Percentiles rank a stretch among this genome's conserved stretches.
phyloP scores from a whole-genome alignment of 2,797 vertebrate genomes.

The Momotus momota region DNA sequence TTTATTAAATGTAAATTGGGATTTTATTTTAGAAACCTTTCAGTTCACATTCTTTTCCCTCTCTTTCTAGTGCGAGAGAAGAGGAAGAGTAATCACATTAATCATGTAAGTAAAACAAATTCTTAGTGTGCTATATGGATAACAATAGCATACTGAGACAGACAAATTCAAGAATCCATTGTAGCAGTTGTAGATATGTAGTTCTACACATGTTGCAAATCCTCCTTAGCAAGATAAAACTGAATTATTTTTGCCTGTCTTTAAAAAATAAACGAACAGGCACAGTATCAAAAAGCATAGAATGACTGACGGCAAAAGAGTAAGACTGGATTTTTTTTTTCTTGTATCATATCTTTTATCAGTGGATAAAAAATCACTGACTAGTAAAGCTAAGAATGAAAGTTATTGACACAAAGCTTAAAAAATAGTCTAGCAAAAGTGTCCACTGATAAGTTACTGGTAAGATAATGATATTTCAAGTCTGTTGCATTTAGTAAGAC shows the following conservation, averaged over 20 bases:
- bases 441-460: background rate
- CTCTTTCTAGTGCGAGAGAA: constrained; percentile 91
- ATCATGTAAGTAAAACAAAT: constrained; percentile 88
- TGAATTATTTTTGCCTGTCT: background rate
- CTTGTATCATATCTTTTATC: background rate
- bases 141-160: background rate
- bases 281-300: background rate
- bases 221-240: background rate
- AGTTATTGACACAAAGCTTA: background rate
- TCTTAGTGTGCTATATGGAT: background rate
- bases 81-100: constrained; percentile 98
- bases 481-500: background rate
- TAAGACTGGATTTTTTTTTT: background rate
- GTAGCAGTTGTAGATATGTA: background rate
- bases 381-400: background rate
- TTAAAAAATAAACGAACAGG: background rate
- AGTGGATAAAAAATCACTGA: background rate
- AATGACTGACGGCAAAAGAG: background rate
- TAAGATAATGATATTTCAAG: background rate
- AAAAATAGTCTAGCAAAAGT: background rate
- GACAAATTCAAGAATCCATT: background rate
- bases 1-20: background rate
- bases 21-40: constrained; percentile 33
- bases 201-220: background rate
- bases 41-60: constrained; percentile 41